Evolutionary conservation across 2,113 vertebrate species (phyloP).

Genomic region (Tetrax tetrax): DNA sequence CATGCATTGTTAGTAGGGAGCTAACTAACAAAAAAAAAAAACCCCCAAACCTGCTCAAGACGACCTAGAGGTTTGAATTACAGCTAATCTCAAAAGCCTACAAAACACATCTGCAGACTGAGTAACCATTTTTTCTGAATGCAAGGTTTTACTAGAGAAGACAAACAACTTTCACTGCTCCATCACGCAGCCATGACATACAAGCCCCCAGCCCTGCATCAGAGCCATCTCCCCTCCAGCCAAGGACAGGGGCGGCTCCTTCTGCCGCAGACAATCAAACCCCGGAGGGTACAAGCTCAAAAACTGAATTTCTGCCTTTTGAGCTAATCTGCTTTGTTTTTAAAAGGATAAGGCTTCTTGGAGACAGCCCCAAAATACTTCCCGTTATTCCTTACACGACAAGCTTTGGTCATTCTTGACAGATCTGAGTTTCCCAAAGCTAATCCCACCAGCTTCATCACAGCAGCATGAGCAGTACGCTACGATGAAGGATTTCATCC

Average conservation of each 20-base stretch:
- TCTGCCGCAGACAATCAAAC: not conserved
- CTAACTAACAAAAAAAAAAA: too few species aligned
- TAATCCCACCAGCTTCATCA: not conserved
- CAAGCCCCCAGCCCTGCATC: not conserved
- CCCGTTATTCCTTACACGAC: not conserved
- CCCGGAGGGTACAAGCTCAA: not conserved
- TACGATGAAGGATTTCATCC: not conserved
- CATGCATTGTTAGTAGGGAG: fast-evolving
- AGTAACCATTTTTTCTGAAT: not conserved
- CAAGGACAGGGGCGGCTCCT: not conserved
- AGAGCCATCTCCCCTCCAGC: not conserved
- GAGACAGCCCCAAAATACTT: not conserved
- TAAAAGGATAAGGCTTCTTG: not conserved
- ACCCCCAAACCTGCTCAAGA: not conserved
- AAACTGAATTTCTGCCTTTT: not conserved
- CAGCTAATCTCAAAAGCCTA: not conserved
- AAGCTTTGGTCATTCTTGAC: not conserved
- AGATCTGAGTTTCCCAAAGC: not conserved
- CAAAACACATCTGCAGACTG: fast-evolving
- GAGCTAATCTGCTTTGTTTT: not conserved
- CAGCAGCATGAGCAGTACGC: fast-evolving
- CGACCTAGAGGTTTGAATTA: not conserved
- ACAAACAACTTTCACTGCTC: not conserved
- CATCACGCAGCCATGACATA: fast-evolving
- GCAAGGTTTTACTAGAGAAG: not conserved